Conservation (phyloP, 2,888 invertebrate genomes). For the Callyntrura guangdongensis region DNA sequence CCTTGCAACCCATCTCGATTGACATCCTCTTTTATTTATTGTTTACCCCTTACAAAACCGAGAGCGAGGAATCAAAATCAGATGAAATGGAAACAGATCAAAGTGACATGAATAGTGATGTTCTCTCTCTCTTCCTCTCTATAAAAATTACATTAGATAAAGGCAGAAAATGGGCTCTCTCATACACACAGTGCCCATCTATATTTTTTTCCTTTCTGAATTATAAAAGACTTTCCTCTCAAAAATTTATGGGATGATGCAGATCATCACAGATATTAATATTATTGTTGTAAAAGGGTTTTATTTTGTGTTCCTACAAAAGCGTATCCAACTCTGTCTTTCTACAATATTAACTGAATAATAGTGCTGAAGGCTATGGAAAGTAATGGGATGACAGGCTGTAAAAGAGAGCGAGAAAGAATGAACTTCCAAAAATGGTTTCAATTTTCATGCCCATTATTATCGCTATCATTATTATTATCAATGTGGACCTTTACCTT, state of each 20-base stretch:
- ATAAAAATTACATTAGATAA: too few relatives aligned
- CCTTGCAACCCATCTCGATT: too few relatives aligned
- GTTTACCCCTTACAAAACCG: too few relatives aligned
- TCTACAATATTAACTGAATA: neutral
- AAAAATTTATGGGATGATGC: neutral
- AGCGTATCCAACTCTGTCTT: too few relatives aligned
- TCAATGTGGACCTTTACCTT: too few relatives aligned
- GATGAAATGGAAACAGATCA: conserved; percentile 19
- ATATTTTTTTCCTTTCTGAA: neutral
- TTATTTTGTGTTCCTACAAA: too few relatives aligned
- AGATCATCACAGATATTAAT: neutral
- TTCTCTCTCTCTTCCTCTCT: too few relatives aligned
- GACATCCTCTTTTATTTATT: too few relatives aligned
- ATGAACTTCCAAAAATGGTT: conserved; percentile 39
- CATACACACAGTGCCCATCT: neutral
- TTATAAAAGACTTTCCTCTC: neutral
- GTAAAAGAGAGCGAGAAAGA: neutral
- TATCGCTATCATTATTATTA: neutral
- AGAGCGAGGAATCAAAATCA: too few relatives aligned
- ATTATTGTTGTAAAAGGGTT: neutral
- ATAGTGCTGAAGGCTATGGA: neutral
- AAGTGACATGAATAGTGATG: conserved; percentile 36
- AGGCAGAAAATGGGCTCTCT: neutral
- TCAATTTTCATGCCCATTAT: conserved; percentile 46
- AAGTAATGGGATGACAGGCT: too few relatives aligned